Evolutionary conservation across 2,113 vertebrate genomes (phyloP), one percentile per base, ranked within the genome.

Genomic region (Muscicapa adusta): DNA sequence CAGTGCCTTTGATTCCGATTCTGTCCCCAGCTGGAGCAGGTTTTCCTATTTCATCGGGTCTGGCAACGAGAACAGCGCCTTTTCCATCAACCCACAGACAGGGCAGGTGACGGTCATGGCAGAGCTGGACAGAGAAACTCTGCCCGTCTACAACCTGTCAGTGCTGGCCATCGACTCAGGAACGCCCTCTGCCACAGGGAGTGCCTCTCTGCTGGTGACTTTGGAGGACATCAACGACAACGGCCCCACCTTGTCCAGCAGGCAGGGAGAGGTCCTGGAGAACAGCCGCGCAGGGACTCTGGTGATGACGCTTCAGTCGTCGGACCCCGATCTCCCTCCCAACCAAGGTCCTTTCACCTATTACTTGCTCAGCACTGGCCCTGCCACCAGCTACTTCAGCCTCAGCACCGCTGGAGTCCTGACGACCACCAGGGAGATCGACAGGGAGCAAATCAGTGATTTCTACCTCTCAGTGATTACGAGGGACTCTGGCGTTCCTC

Each of bases 211-310:
- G 14, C 95, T 99, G 34, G 99, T 99, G 53, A 99, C 98, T 61
- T 95, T 99, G 76, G 99, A 99, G 91, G 99, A 99, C 60, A 99
- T 99, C 81, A 99, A 99, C 0, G 99, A 99, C 91, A 99, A 99
- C 0, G 99, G 99, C 22, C 99, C 99, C 4, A 98, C 98, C 33
- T 85, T 99, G 97, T 97, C 97, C 29, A 97, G 97, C 20, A 94
- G 95, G 7, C 97, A 98, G 47, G 99, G 98, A n/a, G 98, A 99
- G 88, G 99, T 99, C n/a, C 98, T 98, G 97, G 99, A 99, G 95
- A 99, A 99, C 93, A 98, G 98, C 91, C 98, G 97, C 17, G 98
- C 99, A 1, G 99, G 99, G 57, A 98, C 98, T 6, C 92, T 98
- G 34, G 99, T 99, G 50, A 98, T 98, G 96, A 98, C 95, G 0